Conservation (phyloP, 2,888 invertebrate genomes). For the Strigamia crassipes region DNA sequence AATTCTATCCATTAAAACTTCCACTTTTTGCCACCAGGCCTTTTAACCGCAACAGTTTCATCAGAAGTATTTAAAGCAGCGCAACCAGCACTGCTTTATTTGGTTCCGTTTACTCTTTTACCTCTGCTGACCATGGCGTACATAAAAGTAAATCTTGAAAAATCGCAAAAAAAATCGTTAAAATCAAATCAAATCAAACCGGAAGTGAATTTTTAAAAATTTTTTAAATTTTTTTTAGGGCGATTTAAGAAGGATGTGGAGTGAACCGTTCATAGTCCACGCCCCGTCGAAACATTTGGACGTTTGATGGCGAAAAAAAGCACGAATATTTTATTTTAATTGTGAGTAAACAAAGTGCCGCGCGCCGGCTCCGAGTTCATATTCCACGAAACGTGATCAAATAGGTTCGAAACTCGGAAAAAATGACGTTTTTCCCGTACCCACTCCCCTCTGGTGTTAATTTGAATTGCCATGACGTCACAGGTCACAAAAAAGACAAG, state of each 20-base stretch:
- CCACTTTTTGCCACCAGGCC: slow-evolving; percentile 56
- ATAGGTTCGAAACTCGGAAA: too few relatives aligned
- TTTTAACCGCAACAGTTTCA: slow-evolving; percentile 95
- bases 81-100: slow-evolving; percentile 93
- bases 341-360: too few relatives aligned
- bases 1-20: background rate
- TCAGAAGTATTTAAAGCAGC: slow-evolving; percentile 98
- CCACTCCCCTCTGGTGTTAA: too few relatives aligned
- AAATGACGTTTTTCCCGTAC: too few relatives aligned
- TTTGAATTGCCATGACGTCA: background rate
- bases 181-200: too few relatives aligned
- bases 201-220: too few relatives aligned
- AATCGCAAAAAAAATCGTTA: too few relatives aligned
- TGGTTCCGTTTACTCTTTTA: slow-evolving; percentile 95
- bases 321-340: background rate
- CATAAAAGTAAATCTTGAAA: too few relatives aligned
- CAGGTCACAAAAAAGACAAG: background rate
- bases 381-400: too few relatives aligned
- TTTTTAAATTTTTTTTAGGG: slow-evolving; percentile 68
- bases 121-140: slow-evolving; percentile 97
- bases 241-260: slow-evolving; percentile 96
- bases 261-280: slow-evolving; percentile 88
- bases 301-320: slow-evolving; percentile 63
- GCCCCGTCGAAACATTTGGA: slow-evolving; percentile 79
- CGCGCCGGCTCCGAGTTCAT: too few relatives aligned